Evolutionary conservation across 2,113 vertebrate genomes (phyloP).

Genomic region (Callorhinus ursinus): DNA sequence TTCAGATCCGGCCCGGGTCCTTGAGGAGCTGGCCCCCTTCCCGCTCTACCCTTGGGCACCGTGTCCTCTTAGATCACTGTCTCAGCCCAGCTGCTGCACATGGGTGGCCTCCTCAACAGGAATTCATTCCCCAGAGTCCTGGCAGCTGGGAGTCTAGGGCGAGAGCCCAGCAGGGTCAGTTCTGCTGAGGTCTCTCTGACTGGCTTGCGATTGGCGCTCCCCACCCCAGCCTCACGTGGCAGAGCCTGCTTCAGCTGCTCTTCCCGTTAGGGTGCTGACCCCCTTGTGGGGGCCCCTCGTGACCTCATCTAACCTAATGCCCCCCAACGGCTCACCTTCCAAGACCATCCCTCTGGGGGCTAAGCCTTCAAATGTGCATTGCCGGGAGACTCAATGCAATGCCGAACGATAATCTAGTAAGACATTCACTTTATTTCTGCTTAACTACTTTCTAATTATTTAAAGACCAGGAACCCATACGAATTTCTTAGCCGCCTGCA

Average conservation of each 20-base stretch:
- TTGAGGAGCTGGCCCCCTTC: neutral
- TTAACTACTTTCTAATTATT: neutral
- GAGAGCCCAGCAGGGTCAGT: neutral
- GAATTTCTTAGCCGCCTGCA: neutral
- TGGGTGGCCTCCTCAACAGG: neutral
- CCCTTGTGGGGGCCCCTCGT: neutral
- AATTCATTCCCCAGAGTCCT: rapidly evolving
- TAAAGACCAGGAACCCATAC: neutral
- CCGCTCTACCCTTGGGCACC: rapidly evolving
- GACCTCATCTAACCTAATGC: neutral
- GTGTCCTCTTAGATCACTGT: rapidly evolving
- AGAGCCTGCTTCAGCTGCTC: neutral
- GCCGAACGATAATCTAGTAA: too few species aligned
- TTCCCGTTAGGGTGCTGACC: rapidly evolving
- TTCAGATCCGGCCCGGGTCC: rapidly evolving
- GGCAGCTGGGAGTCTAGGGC: neutral
- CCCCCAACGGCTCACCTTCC: neutral
- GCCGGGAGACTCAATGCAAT: rapidly evolving
- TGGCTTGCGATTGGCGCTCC: rapidly evolving
- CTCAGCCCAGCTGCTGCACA: neutral
- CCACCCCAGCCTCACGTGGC: neutral
- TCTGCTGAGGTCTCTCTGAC: neutral
- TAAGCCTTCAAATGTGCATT: neutral
- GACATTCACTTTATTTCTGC: neutral
- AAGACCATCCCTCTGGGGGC: neutral